Evolutionary conservation across 64 coral and sea anemone species (phyloP).

Genomic region (Pocillopora verrucosa): DNA sequence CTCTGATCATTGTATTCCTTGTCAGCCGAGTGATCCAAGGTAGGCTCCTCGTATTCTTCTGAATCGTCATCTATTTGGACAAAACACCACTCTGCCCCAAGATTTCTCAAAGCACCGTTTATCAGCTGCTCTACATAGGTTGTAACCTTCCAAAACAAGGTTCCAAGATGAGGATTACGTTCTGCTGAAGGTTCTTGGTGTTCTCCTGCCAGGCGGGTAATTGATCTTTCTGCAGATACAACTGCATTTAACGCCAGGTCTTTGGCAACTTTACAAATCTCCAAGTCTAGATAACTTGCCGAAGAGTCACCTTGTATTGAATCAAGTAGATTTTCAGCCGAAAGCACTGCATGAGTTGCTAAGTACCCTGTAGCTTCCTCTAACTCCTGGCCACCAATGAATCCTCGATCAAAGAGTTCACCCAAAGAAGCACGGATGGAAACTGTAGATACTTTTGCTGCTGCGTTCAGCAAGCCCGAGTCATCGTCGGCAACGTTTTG

Average conservation of each 20-base stretch:
- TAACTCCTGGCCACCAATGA: slow-evolving; percentile 1
- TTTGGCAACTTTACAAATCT: slow-evolving; percentile 28
- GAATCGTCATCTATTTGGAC: neutral
- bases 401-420: slow-evolving; percentile 31
- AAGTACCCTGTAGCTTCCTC: slow-evolving; percentile 42
- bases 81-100: neutral
- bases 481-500: neutral
- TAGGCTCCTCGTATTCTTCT: slow-evolving; percentile 17
- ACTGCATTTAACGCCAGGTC: slow-evolving; percentile 34
- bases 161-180: neutral
- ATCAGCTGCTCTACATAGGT: slow-evolving; percentile 62
- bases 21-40: slow-evolving; percentile 11
- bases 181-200: neutral
- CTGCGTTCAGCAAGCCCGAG: neutral
- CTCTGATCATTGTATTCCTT: neutral
- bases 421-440: slow-evolving; percentile 16
- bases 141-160: slow-evolving; percentile 27
- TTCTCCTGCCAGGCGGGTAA: slow-evolving; percentile 11
- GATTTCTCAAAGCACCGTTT: slow-evolving; percentile 44
- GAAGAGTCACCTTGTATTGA: slow-evolving; percentile 8
- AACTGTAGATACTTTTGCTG: slow-evolving; percentile 25
- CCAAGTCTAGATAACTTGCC: neutral
- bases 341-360: slow-evolving; percentile 72
- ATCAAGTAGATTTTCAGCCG: slow-evolving; percentile 58
- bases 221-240: slow-evolving; percentile 43